Conservation (phyloP, 2,113 vertebrate genomes). For the Microtus oregoni region DNA sequence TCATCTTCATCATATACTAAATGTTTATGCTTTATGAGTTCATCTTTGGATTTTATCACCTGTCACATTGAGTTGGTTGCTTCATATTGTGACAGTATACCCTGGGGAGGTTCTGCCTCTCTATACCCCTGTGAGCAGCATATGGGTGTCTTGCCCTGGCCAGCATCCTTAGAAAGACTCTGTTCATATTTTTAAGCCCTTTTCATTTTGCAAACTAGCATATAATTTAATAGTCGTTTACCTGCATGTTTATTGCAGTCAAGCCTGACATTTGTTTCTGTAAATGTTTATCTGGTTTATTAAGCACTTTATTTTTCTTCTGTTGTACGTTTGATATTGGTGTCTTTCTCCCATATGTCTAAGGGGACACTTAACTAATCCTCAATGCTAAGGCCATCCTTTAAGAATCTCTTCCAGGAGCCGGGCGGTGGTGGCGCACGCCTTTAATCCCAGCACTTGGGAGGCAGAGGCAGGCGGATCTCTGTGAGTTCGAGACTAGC, state of each 20-base stretch:
- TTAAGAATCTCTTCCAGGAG: slow-evolving; percentile 41
- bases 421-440: too few relatives aligned
- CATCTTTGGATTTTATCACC: slow-evolving; percentile 20
- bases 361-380: slow-evolving; percentile 41
- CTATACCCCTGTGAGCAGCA: background rate
- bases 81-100: background rate
- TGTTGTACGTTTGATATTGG: slow-evolving; percentile 30
- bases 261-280: background rate
- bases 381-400: background rate
- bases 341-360: slow-evolving; percentile 40
- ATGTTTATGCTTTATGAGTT: slow-evolving; percentile 3
- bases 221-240: slow-evolving; percentile 26
- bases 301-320: background rate
- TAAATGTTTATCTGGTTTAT: background rate
- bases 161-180: background rate
- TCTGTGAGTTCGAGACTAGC: too few relatives aligned
- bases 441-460: too few relatives aligned
- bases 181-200: slow-evolving; percentile 27
- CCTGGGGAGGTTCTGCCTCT: background rate
- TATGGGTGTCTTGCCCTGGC: background rate
- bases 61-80: background rate
- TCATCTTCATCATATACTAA: slow-evolving; percentile 48
- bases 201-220: slow-evolving; percentile 46
- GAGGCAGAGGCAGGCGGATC: too few relatives aligned
- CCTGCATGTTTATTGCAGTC: slow-evolving; percentile 51